Evolutionary conservation across 2,888 invertebrate species (phyloP), one percentile per base, ranked within the genome.

Genomic region (Oligia fasciuncula): DNA sequence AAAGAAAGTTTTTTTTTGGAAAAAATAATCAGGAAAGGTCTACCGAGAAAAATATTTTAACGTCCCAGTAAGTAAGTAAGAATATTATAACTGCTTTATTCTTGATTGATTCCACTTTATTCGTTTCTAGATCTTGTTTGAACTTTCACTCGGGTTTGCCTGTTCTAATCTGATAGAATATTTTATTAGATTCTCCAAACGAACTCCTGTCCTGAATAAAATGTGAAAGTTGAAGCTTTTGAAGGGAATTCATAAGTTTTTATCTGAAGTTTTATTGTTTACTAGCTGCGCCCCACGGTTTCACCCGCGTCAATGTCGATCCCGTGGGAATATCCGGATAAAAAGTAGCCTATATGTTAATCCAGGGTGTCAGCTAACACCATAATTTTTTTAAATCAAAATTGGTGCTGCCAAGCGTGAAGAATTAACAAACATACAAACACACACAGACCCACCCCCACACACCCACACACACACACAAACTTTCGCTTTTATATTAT

Each of bases 101-200:
- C 72, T 67, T 63, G 29, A 67, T 83, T 83, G 67, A 57, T 62
- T 29, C 35, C 11, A 49, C 46, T 43, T 57, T 40, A 73, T 79
- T 81, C 13, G 57, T 51, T 51, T 63, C n/a, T 72, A 83, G 43
- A 68, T 72, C 51, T 73, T 84, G 43, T 81, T 81, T 65, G 79
- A 35, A 51, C 29, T 79, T 72, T 23, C 23, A 60, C 29, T 84
- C 40, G 57, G 73, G n/a, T 62, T 40, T 79, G 63, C 19, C 29
- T 9, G 60, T 17, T 19, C 51, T 60, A 73, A 84, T 79, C 35
- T 5, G 5, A 72, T 73, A 54, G 84, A 79, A 81, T 79, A 84
- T 73, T 73, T 73, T 54, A 69, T 84, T 51, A 6, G 51, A 46
- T 79, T 84, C 46, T 35, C 43, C 9, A 68, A 72, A 84, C 23